These are phyloP conservation scores for Sinocyclocheilus grahami DNA, from an alignment of 2,113 vertebrate genomes.

Conservation along the genomic window DNA sequence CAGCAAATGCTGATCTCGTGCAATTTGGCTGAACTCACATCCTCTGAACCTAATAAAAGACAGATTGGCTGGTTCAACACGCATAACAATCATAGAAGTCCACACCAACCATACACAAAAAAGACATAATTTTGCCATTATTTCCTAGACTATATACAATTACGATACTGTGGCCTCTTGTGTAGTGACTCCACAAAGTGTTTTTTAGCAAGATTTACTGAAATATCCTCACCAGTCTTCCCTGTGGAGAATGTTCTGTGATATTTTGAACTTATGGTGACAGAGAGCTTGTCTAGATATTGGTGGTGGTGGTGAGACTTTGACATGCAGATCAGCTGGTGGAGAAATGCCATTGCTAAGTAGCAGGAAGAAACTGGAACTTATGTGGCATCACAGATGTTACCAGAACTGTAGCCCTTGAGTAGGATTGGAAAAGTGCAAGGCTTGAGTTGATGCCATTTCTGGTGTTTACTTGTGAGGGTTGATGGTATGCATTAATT, in stretches of 20 bases:
- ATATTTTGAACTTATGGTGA: slow-evolving; percentile 14
- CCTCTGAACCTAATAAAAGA: not conserved
- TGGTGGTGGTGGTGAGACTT: slow-evolving; percentile 47
- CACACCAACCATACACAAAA: not conserved
- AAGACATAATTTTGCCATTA: not conserved
- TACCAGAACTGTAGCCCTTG: slow-evolving; percentile 70
- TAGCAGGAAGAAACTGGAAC: slow-evolving; percentile 39
- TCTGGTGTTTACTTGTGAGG: slow-evolving; percentile 22
- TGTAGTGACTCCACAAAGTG: not conserved
- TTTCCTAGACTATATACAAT: not conserved
- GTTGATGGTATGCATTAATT: slow-evolving; percentile 23
- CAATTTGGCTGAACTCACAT: not conserved
- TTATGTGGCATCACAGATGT: slow-evolving; percentile 42
- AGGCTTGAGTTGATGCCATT: slow-evolving; percentile 10
- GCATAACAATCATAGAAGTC: not conserved
- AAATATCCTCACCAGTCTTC: not conserved
- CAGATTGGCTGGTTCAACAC: slow-evolving; percentile 4
- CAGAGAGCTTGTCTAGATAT: slow-evolving; percentile 57
- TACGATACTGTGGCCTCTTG: not conserved
- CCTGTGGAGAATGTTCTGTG: not conserved
- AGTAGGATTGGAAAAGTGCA: slow-evolving; percentile 48
- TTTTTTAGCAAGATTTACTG: not conserved
- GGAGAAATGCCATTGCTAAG: slow-evolving; percentile 49
- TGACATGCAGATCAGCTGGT: slow-evolving; percentile 62
- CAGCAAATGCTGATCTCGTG: not conserved